Evolutionary conservation across 2,113 vertebrate genomes (phyloP), one percentile per base, ranked within the genome.

Genomic region (Nothoprocta pentlandii): DNA sequence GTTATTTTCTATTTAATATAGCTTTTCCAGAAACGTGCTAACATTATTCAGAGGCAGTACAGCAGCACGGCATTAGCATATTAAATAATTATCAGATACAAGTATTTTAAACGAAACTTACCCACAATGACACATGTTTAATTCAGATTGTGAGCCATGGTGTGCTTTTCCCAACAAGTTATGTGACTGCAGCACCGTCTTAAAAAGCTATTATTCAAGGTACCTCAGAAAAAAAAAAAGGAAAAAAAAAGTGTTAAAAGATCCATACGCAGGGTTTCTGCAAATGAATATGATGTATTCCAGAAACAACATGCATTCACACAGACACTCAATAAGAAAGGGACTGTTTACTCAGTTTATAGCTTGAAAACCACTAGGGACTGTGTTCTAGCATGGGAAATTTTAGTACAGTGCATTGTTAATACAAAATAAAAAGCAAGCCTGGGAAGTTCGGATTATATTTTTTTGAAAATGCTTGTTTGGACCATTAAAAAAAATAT

Each of bases 401-500:
- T 93, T 93, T 97, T 97, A 97, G 96, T 96, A 92, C 67, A 89
- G 71, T 93, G 93, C 92, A 97, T 96, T 96, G 92, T 97, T 97
- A 97, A 97, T 96, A 81, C 94, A 96, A 97, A 97, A 97, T 96
- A 96, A 97, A 97, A 97, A 96, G 74, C 82, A 93, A 97, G 93
- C 91, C 95, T 97, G 92, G 92, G 92, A 97, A 97, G 96, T 97
- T 96, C 83, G 89, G 92, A 90, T 97, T 97, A 70, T 91, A 82
- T 87, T 96, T 95, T 94, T 95, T 93, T 91, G 71, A 94, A 92
- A 97, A 97, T 93, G 70, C 73, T 95, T 97, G 89, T 96, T 98
- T 96, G 95, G 92, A 96, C 92, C 90, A 92, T 96, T 95, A 62
- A 95, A 97, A 97, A 94, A 95, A 97, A 93, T 95, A 94, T 73